phyloP scores from a whole-genome alignment of 1,140 invertebrate species.

The Bombus pyrosoma region DNA sequence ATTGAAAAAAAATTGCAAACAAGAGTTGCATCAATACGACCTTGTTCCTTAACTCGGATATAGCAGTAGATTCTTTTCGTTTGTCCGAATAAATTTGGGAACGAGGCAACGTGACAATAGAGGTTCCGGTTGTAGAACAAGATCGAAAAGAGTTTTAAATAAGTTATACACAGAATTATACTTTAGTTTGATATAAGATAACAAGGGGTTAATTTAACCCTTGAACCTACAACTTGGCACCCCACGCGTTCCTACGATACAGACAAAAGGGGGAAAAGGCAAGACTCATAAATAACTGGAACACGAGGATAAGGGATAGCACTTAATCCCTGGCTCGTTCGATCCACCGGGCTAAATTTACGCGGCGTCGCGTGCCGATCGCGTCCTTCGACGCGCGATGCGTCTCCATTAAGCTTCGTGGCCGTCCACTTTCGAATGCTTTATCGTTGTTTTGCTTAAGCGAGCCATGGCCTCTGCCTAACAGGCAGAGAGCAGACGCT shows the following conservation, averaged over 20 bases:
- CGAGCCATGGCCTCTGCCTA: not conserved
- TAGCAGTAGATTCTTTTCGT: too few species aligned
- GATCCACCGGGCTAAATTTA: slow-evolving; percentile 32
- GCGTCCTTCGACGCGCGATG: slow-evolving; percentile 41
- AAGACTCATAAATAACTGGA: not conserved
- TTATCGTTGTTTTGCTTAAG: slow-evolving; percentile 10
- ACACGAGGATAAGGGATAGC: slow-evolving; percentile 1
- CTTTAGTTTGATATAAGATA: not conserved
- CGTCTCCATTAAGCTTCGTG: slow-evolving; percentile 32
- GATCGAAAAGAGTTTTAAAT: not conserved
- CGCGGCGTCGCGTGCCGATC: slow-evolving; percentile 43
- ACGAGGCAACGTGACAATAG: too few species aligned
- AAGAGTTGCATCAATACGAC: too few species aligned
- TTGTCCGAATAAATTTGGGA: too few species aligned
- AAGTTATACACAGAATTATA: not conserved
- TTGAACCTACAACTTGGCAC: not conserved
- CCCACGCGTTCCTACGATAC: not conserved
- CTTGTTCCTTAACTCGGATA: too few species aligned
- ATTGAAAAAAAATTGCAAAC: too few species aligned
- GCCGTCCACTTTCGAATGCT: slow-evolving; percentile 6
- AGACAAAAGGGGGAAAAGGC: not conserved
- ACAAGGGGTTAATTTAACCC: not conserved
- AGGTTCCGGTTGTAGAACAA: too few species aligned
- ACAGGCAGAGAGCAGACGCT: not conserved
- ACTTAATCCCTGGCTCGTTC: not conserved